phyloP scores from a whole-genome alignment of 2,797 vertebrate species.

The Fringilla coelebs region DNA sequence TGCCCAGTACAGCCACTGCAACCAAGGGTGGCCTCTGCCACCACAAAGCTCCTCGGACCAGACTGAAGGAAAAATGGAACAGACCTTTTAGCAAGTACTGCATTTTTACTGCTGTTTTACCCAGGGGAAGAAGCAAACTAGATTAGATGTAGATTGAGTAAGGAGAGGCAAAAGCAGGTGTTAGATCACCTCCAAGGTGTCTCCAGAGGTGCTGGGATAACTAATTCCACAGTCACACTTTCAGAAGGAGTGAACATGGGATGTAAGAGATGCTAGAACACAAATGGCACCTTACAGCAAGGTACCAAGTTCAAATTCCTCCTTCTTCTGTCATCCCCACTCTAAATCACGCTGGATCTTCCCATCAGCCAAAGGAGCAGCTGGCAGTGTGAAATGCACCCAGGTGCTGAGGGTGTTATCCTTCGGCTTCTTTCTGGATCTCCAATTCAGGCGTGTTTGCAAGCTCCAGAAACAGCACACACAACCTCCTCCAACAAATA shows the following conservation, averaged over 20 bases:
- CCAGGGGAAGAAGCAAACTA: neutral
- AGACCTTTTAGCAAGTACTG: neutral
- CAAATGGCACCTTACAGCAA: neutral
- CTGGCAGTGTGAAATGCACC: accelerated
- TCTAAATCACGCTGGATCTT: neutral
- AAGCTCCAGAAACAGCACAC: neutral
- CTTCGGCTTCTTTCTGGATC: neutral
- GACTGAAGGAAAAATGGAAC: neutral
- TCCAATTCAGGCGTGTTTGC: neutral
- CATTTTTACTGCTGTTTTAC: neutral
- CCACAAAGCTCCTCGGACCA: neutral
- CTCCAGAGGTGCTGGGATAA: neutral
- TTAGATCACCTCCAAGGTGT: neutral
- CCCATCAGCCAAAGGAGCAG: neutral
- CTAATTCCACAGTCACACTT: neutral
- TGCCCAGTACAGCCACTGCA: neutral
- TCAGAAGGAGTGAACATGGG: neutral
- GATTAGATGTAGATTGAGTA: neutral
- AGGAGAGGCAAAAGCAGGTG: neutral
- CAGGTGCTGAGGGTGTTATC: neutral
- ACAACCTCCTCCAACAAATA: neutral
- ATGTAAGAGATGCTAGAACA: neutral
- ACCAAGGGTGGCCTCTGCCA: neutral
- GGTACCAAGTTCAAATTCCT: neutral
- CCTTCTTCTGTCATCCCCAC: neutral